Evolutionary conservation across 2,113 vertebrate species (phyloP).

Genomic region (Tinamus guttatus): DNA sequence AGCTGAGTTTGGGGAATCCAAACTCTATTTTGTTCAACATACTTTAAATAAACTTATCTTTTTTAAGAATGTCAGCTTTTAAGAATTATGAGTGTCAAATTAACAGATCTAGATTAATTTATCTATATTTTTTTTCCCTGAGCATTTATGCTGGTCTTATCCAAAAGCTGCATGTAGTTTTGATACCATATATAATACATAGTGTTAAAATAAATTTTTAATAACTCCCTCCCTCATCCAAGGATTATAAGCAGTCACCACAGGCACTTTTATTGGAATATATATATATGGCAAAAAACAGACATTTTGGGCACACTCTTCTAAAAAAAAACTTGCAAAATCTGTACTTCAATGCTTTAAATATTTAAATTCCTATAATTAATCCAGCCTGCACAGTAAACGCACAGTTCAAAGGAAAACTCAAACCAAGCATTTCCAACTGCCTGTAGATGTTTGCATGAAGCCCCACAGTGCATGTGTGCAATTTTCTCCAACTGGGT

Average conservation of each 20-base stretch:
- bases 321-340: not conserved
- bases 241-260: not conserved
- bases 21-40: not conserved
- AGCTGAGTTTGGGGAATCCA: not conserved
- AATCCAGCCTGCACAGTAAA: not conserved
- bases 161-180: not conserved
- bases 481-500: not conserved
- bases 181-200: not conserved
- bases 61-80: not conserved
- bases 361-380: not conserved
- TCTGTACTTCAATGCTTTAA: not conserved
- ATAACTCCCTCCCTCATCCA: not conserved
- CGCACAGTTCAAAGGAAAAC: not conserved
- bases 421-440: not conserved
- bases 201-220: not conserved
- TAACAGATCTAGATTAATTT: not conserved
- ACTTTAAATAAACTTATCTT: not conserved
- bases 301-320: not conserved
- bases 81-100: not conserved
- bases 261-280: not conserved
- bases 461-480: fast-evolving
- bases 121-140: not conserved
- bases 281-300: not conserved
- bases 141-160: not conserved
- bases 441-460: not conserved